A percentile compares a stretch with the other conserved stretches of the same genome.
Conservation (phyloP, 2,797 vertebrate species). For the Crenuchus spilurus region DNA sequence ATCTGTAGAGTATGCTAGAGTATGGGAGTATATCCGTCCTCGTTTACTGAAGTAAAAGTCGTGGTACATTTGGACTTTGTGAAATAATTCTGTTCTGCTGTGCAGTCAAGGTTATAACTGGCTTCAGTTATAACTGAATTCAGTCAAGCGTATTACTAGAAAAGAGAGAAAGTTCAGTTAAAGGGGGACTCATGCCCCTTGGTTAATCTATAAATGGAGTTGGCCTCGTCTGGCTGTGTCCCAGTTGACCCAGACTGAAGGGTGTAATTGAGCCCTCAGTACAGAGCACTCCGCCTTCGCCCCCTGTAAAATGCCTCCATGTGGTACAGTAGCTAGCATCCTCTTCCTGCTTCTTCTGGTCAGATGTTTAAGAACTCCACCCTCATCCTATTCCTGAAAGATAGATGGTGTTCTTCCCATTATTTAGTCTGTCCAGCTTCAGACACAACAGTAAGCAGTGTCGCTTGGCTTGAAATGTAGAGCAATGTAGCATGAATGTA, state of each 20-base stretch:
- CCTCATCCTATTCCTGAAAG: slow-evolving; percentile 16
- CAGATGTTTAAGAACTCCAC: slow-evolving; percentile 20
- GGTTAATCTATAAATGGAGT: slow-evolving; percentile 27
- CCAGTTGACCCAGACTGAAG: slow-evolving; percentile 25
- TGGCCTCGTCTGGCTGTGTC: slow-evolving; percentile 21
- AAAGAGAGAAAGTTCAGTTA: slow-evolving; percentile 2
- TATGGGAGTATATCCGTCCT: not conserved
- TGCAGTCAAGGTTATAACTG: not conserved
- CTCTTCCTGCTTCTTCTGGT: not conserved
- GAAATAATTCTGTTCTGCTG: not conserved
- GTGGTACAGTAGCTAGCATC: slow-evolving; percentile 9
- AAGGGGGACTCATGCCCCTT: slow-evolving; percentile 6
- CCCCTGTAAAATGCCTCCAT: slow-evolving; percentile 7
- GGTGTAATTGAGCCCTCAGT: slow-evolving; percentile 27
- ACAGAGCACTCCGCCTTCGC: not conserved
- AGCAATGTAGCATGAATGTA: slow-evolving; percentile 27
- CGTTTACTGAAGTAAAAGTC: not conserved
- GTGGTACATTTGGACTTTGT: not conserved
- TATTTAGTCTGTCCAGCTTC: slow-evolving; percentile 4
- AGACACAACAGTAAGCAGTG: slow-evolving; percentile 28
- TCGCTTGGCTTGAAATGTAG: slow-evolving; percentile 9
- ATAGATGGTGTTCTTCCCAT: slow-evolving; percentile 22
- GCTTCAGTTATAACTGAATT: slow-evolving; percentile 8
- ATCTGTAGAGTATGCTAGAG: too few relatives aligned
- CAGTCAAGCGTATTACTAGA: slow-evolving; percentile 21